Conservation (phyloP, 2,797 vertebrate genomes). For the Myotis planiceps region DNA sequence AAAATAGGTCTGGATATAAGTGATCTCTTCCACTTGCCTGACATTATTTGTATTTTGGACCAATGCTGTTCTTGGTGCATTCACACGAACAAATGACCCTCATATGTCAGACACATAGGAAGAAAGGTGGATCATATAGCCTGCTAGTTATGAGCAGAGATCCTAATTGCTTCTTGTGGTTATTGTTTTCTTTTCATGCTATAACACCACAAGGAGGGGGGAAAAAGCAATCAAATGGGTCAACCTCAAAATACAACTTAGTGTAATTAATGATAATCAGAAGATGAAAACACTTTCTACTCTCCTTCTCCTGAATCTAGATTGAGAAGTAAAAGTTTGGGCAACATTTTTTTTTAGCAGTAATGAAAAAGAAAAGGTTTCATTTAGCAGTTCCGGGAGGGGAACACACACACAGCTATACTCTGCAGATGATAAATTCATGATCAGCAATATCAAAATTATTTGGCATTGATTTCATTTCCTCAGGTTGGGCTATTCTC, state of each 20-base stretch:
- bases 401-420: not conserved
- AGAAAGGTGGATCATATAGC: not conserved
- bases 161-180: not conserved
- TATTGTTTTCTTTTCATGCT: not conserved
- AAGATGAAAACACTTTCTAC: not conserved
- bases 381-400: not conserved
- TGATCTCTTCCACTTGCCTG: not conserved
- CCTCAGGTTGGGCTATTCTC: not conserved
- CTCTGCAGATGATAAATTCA: not conserved
- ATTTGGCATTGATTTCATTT: not conserved
- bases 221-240: not conserved
- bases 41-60: not conserved
- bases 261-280: not conserved
- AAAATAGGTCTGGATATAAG: not conserved
- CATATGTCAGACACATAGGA: not conserved
- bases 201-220: not conserved
- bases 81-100: not conserved
- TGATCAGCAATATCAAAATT: not conserved
- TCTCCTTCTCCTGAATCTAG: not conserved
- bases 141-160: not conserved
- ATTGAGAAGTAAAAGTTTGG: not conserved
- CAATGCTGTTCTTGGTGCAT: not conserved
- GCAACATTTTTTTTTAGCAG: not conserved
- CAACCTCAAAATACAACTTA: not conserved
- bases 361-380: not conserved